phyloP scores from a whole-genome alignment of 2,888 invertebrate species.

The Tortrix viridana region DNA sequence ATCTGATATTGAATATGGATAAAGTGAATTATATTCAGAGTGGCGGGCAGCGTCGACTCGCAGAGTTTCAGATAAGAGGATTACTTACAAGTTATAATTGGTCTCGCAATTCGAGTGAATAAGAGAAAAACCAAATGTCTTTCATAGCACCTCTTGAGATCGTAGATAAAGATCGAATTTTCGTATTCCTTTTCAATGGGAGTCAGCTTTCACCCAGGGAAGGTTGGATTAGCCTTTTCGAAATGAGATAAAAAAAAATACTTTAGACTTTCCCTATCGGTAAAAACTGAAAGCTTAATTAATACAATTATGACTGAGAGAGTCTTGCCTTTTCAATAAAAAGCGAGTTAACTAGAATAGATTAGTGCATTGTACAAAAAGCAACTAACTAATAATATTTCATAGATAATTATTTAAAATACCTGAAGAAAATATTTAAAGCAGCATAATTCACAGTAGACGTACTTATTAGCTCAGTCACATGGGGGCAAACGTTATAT shows the following conservation, averaged over 20 bases:
- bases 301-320: conserved; percentile 3
- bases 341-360: background rate
- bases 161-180: conserved; percentile 60
- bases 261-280: conserved; percentile 5
- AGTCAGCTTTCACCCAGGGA: conserved; percentile 20
- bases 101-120: conserved; percentile 73
- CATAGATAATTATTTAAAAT: too few species aligned
- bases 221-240: conserved; percentile 8
- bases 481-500: too few species aligned
- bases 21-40: conserved; percentile 81
- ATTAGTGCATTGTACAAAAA: too few species aligned
- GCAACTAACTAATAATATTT: too few species aligned
- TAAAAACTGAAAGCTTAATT: conserved; percentile 9
- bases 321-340: background rate
- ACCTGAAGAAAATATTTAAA: too few species aligned
- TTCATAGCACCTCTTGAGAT: conserved; percentile 61
- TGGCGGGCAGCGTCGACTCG: conserved; percentile 72
- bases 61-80: conserved; percentile 75
- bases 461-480: too few species aligned
- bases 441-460: too few species aligned
- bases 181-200: conserved; percentile 43
- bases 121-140: conserved; percentile 68
- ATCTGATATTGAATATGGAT: conserved; percentile 83
- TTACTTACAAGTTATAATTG: conserved; percentile 83
- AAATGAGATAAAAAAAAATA: conserved; percentile 25